phyloP scores from a whole-genome alignment of 2,888 invertebrate genomes.

The Lordiphosa fenestrarum region DNA sequence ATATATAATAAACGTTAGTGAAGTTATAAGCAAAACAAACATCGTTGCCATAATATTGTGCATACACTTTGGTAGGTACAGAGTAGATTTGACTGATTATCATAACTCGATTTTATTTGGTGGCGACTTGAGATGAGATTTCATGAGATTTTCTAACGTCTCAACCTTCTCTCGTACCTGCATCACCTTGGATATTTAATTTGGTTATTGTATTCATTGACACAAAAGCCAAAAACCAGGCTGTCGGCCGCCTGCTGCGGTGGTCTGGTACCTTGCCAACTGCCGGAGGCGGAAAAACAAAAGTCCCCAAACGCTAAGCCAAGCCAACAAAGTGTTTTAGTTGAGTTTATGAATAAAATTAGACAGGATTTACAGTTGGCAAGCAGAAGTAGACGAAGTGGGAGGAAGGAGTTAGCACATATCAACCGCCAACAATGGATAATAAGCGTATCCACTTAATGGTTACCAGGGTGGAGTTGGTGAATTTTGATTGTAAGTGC shows the following conservation, averaged over 20 bases:
- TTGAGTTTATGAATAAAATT: constrained; percentile 70
- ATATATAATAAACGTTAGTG: too few species aligned
- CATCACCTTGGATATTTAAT: constrained; percentile 77
- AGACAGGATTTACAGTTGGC: constrained; percentile 34
- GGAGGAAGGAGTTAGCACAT: constrained; percentile 34
- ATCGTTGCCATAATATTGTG: too few species aligned
- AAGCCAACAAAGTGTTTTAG: constrained; percentile 43
- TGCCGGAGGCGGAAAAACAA: constrained; percentile 40
- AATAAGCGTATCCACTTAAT: constrained; percentile 73
- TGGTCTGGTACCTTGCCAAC: constrained; percentile 63
- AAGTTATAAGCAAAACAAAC: too few species aligned
- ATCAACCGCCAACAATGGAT: constrained; percentile 66
- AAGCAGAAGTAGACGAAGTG: constrained; percentile 5
- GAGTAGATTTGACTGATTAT: too few species aligned
- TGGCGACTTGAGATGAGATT: too few species aligned
- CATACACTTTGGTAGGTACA: too few species aligned
- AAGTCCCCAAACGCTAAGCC: constrained; percentile 12
- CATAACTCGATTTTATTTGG: too few species aligned
- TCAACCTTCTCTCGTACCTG: constrained; percentile 25
- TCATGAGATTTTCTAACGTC: too few species aligned
- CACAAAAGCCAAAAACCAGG: constrained; percentile 64
- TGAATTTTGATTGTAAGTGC: constrained; percentile 47
- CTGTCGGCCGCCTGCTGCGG: constrained; percentile 45
- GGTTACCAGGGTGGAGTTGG: constrained; percentile 62
- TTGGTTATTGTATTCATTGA: constrained; percentile 80